Percentiles rank a stretch among this genome's conserved stretches.
Evolutionary conservation across 2,113 vertebrate species (phyloP).

Genomic region (Climacteris rufus): DNA sequence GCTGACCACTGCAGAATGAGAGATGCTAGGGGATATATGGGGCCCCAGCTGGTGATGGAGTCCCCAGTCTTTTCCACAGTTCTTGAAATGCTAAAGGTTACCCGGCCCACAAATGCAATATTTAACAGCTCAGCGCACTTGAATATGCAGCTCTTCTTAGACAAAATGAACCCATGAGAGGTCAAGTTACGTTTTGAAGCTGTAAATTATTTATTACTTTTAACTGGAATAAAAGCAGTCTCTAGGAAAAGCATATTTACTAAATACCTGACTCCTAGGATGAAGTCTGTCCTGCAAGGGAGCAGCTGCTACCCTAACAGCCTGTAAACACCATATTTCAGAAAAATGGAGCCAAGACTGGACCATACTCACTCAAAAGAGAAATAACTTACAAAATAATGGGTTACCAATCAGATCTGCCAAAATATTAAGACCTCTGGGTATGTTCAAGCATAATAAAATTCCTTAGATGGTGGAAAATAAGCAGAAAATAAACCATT

Average conservation of each 20-base stretch:
- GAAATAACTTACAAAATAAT: not conserved
- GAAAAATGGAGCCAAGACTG: not conserved
- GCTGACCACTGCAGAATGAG: not conserved
- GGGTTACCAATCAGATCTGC: not conserved
- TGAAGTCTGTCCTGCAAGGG: not conserved
- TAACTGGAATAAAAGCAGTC: not conserved
- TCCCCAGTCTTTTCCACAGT: not conserved
- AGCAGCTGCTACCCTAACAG: not conserved
- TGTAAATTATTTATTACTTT: not conserved
- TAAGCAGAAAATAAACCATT: not conserved
- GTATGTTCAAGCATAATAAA: not conserved
- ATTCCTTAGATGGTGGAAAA: not conserved
- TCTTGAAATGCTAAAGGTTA: not conserved
- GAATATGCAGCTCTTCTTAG: not conserved
- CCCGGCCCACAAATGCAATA: not conserved
- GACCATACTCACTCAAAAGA: not conserved
- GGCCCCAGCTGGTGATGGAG: not conserved
- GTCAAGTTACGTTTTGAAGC: not conserved
- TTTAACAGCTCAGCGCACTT: slow-evolving; percentile 8
- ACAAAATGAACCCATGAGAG: not conserved
- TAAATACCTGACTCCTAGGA: not conserved
- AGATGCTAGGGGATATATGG: not conserved
- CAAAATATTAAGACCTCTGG: not conserved
- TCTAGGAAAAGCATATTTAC: not conserved
- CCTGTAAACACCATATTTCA: not conserved